Evolutionary conservation across 1,140 invertebrate species (phyloP).

Genomic region (Psilanteris sp.): DNA sequence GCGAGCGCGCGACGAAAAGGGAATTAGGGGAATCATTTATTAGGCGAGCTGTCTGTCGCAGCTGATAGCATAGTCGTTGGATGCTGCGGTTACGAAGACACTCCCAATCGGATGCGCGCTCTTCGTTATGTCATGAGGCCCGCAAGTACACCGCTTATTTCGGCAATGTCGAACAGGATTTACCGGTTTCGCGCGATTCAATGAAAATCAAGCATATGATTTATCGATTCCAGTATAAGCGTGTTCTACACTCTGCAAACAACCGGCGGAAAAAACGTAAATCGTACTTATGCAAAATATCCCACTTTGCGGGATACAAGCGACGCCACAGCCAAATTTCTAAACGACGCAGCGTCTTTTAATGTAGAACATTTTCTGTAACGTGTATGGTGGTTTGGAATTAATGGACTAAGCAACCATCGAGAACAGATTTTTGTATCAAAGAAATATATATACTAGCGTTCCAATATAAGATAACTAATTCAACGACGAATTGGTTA

Average conservation of each 20-base stretch:
- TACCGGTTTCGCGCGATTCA: constrained; percentile 62
- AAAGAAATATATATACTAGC: too few relatives aligned
- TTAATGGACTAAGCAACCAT: too few relatives aligned
- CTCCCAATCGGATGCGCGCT: constrained; percentile 60
- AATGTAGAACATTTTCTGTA: too few relatives aligned
- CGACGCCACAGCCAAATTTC: too few relatives aligned
- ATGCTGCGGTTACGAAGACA: constrained; percentile 65
- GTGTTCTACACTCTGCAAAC: constrained; percentile 36
- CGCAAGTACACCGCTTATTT: constrained; percentile 63
- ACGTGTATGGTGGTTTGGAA: too few relatives aligned
- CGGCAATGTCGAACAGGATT: constrained; percentile 63
- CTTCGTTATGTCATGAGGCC: constrained; percentile 58
- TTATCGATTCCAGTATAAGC: constrained; percentile 43
- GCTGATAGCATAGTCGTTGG: constrained; percentile 71
- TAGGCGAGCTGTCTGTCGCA: constrained; percentile 75
- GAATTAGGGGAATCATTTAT: constrained; percentile 78
- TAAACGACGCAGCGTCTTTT: too few relatives aligned
- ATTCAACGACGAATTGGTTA: too few relatives aligned
- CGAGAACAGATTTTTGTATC: too few relatives aligned
- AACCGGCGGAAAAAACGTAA: not conserved
- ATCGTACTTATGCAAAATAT: not conserved
- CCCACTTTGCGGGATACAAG: not conserved
- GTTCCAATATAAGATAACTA: too few relatives aligned
- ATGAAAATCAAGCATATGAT: constrained; percentile 58
- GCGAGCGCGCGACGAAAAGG: constrained; percentile 72